A percentile compares a stretch with the other conserved stretches of the same genome.
These are phyloP conservation scores for Meteorus colon DNA, from an alignment of 2,888 invertebrate genomes.

Conservation along the genomic window DNA sequence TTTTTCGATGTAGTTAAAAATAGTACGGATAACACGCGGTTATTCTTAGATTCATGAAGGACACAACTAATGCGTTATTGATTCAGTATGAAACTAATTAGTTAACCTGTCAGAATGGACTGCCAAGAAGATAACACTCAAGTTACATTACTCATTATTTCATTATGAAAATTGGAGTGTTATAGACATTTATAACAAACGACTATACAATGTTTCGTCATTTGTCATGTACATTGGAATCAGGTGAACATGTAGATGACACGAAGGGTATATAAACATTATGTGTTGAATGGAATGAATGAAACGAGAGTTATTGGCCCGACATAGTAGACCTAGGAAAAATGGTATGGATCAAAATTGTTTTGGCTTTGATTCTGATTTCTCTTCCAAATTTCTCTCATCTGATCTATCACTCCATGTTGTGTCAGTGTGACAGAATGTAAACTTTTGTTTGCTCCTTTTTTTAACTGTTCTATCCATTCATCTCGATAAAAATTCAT, in stretches of 20 bases:
- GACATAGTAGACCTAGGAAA: not conserved
- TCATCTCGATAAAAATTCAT: no score
- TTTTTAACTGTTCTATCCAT: no score
- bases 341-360: not conserved
- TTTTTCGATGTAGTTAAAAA: no score
- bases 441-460: no score
- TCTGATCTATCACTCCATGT: no score
- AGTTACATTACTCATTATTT: not conserved
- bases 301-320: not conserved
- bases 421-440: no score
- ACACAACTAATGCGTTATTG: no score
- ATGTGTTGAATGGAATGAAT: not conserved
- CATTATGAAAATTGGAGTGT: not conserved
- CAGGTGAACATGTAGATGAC: no score
- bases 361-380: no score
- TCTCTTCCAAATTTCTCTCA: no score
- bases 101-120: not conserved
- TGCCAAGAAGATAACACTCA: not conserved
- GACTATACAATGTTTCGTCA: not conserved
- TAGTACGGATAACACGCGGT: no score
- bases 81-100: not conserved
- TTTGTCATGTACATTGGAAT: not conserved
- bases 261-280: not conserved
- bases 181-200: constrained; percentile 15
- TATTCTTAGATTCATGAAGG: no score